Evolutionary conservation across 2,888 invertebrate species (phyloP).

Genomic region (Lochmaea capreae): DNA sequence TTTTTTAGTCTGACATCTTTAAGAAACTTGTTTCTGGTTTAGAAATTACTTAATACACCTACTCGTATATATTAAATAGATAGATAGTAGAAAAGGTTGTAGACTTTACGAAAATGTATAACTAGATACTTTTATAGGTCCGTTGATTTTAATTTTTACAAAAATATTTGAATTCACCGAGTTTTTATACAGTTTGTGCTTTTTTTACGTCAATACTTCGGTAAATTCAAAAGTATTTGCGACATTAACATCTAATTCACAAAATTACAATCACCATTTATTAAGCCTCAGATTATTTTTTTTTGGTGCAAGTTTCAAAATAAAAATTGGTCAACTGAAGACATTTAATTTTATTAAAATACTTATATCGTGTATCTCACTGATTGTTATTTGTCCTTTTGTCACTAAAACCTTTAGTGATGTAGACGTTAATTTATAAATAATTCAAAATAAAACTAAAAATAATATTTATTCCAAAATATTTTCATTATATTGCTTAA

Average conservation of each 20-base stretch:
- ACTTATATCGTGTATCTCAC: too few relatives aligned
- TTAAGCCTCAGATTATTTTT: neutral
- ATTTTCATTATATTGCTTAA: neutral
- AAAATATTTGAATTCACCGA: neutral
- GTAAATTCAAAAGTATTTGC: neutral
- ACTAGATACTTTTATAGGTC: neutral
- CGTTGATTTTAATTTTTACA: neutral
- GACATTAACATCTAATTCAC: neutral
- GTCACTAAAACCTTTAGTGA: neutral
- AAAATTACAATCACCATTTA: neutral
- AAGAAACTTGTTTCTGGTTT: neutral
- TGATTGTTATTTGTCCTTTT: too few relatives aligned
- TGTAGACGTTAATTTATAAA: neutral
- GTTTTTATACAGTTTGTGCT: neutral
- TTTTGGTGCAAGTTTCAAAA: neutral
- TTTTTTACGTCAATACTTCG: neutral
- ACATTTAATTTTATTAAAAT: too few relatives aligned
- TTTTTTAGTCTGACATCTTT: neutral
- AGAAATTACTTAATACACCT: neutral
- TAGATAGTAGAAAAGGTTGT: constrained; percentile 14
- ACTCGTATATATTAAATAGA: neutral
- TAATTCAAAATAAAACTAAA: neutral
- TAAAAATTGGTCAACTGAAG: neutral
- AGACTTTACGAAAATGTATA: constrained; percentile 6
- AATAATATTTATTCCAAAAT: neutral